Conservation (phyloP, 2,797 vertebrate species). For the Cyprinodon diabolis region DNA sequence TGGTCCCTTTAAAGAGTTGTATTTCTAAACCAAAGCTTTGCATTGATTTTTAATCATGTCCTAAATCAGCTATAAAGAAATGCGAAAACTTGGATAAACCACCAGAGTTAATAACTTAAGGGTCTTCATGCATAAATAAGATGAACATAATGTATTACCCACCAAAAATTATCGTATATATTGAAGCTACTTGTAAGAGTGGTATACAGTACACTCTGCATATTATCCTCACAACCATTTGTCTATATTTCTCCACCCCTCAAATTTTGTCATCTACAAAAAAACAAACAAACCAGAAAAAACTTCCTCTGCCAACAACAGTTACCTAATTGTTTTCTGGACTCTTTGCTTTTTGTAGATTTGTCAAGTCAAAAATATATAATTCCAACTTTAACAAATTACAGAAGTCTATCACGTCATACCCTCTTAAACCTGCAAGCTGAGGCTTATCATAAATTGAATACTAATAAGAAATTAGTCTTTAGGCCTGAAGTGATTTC, state of each 20-base stretch:
- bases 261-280: not conserved
- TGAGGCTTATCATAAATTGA: not conserved
- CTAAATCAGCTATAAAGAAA: not conserved
- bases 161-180: not conserved
- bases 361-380: not conserved
- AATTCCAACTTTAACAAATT: not conserved
- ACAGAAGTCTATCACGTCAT: not conserved
- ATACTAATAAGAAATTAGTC: not conserved
- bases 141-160: not conserved
- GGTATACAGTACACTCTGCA: not conserved
- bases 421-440: not conserved
- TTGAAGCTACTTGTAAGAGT: too few relatives aligned
- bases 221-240: not conserved
- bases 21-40: not conserved
- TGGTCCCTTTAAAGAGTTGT: not conserved
- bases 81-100: not conserved
- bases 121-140: not conserved
- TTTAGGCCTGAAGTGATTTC: not conserved
- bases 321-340: slow-evolving; percentile 1
- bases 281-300: not conserved
- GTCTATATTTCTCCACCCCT: not conserved
- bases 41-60: not conserved
- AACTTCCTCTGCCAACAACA: not conserved
- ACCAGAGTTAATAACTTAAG: not conserved
- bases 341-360: not conserved